Evolutionary conservation across 2,113 vertebrate species (phyloP).

Genomic region (Crotalus viridis): DNA sequence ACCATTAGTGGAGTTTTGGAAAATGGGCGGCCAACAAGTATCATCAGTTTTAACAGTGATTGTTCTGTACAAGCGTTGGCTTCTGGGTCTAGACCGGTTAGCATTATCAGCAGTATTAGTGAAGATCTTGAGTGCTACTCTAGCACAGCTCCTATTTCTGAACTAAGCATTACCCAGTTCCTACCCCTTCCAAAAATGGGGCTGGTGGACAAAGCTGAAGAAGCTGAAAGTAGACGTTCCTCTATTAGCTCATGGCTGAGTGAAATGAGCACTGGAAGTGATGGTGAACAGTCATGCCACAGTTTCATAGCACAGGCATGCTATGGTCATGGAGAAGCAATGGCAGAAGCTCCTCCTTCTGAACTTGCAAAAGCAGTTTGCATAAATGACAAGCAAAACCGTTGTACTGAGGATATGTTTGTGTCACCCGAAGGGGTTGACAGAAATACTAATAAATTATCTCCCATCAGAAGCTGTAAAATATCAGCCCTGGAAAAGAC

Average conservation of each 20-base stretch:
- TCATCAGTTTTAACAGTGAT: constrained; percentile 91
- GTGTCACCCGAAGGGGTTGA: constrained; percentile 69
- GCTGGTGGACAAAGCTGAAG: constrained; percentile 72
- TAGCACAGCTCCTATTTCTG: constrained; percentile 79
- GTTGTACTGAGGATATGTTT: constrained; percentile 69
- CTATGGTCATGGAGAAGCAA: constrained; percentile 85
- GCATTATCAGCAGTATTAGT: constrained; percentile 92
- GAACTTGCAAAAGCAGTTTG: constrained; percentile 65
- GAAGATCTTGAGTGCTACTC: constrained; percentile 81
- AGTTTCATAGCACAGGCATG: constrained; percentile 85
- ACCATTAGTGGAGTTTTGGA: constrained; percentile 81
- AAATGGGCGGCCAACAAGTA: constrained; percentile 85
- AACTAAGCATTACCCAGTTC: constrained; percentile 87
- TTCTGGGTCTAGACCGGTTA: constrained; percentile 82
- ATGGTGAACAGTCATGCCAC: constrained; percentile 87
- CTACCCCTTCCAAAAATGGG: constrained; percentile 75
- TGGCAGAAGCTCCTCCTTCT: constrained; percentile 77
- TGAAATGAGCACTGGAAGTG: constrained; percentile 88
- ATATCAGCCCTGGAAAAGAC: constrained; percentile 83
- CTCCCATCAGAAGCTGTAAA: constrained; percentile 74
- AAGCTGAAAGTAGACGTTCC: constrained; percentile 79
- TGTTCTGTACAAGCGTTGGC: constrained; percentile 83
- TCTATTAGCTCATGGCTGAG: constrained; percentile 94
- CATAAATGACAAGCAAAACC: constrained; percentile 65
- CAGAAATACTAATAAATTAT: constrained; percentile 68